phyloP scores from a whole-genome alignment of 2,888 invertebrate genomes.

The Dexiosoma caninum region DNA sequence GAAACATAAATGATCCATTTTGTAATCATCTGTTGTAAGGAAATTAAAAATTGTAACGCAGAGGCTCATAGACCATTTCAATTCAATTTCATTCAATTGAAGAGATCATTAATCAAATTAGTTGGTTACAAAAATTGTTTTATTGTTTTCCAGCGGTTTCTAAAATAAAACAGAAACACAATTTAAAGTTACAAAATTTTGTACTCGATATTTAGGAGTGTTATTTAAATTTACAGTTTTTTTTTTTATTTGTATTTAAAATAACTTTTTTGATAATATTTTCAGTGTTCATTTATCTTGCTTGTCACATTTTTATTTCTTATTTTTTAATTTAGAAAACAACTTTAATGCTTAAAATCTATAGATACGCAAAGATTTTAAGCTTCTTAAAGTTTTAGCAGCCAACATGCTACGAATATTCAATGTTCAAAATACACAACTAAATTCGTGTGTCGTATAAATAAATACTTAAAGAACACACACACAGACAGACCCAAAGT shows the following conservation, averaged over 20 bases:
- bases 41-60: not conserved
- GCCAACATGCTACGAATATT: not conserved
- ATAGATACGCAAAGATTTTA: conserved; percentile 3
- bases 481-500: too few species aligned
- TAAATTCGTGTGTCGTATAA: too few species aligned
- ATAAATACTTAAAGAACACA: too few species aligned
- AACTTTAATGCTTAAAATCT: not conserved
- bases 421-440: not conserved
- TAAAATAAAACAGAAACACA: not conserved
- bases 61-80: not conserved
- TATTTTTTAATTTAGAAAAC: not conserved
- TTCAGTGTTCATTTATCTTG: not conserved
- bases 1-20: not conserved
- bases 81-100: not conserved
- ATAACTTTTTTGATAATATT: not conserved
- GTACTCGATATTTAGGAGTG: not conserved
- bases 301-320: not conserved
- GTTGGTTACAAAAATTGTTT: not conserved
- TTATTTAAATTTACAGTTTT: too few species aligned
- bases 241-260: not conserved
- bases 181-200: not conserved
- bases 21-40: not conserved
- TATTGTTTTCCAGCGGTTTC: not conserved
- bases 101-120: not conserved
- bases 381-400: conserved; percentile 40